These are phyloP conservation scores for Agelaius tricolor DNA, from an alignment of 2,113 vertebrate genomes.

Conservation along the genomic window DNA sequence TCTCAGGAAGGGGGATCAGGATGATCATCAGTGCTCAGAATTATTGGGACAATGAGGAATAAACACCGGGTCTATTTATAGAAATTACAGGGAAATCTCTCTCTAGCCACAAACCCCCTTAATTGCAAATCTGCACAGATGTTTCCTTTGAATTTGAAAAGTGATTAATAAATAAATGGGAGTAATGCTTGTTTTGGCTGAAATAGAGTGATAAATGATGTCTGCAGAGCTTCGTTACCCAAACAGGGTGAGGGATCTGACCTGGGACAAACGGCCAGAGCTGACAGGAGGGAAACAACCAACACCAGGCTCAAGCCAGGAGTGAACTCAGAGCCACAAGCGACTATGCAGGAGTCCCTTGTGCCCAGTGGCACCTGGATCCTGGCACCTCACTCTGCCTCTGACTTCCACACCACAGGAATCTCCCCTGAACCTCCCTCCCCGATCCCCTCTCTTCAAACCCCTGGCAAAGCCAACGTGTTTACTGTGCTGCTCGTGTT, in stretches of 20 bases:
- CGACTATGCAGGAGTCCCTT: too few relatives aligned
- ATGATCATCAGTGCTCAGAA: not conserved
- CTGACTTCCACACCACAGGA: too few relatives aligned
- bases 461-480: not conserved
- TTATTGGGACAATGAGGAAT: slow-evolving; percentile 12
- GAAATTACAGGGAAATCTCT: slow-evolving; percentile 16
- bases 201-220: not conserved
- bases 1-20: not conserved
- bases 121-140: slow-evolving; percentile 55
- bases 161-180: slow-evolving; percentile 64
- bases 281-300: not conserved
- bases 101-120: slow-evolving; percentile 16
- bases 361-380: rapidly evolving
- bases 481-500: not conserved
- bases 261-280: not conserved
- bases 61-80: not conserved
- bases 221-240: not conserved
- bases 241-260: not conserved
- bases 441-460: not conserved
- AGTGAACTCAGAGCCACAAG: not conserved
- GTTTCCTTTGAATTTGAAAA: slow-evolving; percentile 55
- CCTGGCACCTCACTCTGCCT: not conserved
- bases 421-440: not conserved
- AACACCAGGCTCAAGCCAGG: not conserved
- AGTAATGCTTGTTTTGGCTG: slow-evolving; percentile 47